Evolutionary conservation across 2,888 invertebrate genomes (phyloP).

Genomic region (Uropetala carovei): DNA sequence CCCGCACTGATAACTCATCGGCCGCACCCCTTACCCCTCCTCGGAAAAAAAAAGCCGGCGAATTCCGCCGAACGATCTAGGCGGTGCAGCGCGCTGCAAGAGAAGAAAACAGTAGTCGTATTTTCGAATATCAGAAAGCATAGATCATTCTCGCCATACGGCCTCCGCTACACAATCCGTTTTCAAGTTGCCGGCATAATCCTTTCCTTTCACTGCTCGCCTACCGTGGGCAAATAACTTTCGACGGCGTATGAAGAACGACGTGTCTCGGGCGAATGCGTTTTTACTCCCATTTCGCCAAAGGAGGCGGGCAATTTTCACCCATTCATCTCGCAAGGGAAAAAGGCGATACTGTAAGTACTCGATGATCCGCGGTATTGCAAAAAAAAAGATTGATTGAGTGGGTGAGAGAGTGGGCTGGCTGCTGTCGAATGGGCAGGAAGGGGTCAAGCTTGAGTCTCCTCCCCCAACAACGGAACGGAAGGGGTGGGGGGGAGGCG

Average conservation of each 20-base stretch:
- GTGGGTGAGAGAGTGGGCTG: neutral
- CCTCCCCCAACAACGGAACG: no score
- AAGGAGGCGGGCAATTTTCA: slow-evolving; percentile 4
- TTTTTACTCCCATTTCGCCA: neutral
- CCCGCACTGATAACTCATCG: neutral
- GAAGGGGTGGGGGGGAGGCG: neutral
- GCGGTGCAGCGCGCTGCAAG: neutral
- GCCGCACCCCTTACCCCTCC: neutral
- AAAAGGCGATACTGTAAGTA: slow-evolving; percentile 31
- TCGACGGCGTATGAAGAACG: neutral
- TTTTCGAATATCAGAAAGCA: slow-evolving; percentile 6
- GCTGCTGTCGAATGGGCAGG: no score
- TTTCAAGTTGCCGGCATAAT: neutral
- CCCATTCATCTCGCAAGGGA: neutral
- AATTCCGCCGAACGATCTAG: neutral
- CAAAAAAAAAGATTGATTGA: neutral
- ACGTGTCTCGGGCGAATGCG: no score
- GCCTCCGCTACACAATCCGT: no score
- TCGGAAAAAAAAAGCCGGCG: neutral
- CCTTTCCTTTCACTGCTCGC: neutral
- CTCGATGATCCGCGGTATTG: neutral
- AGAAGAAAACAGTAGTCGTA: slow-evolving; percentile 29
- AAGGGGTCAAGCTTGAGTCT: neutral
- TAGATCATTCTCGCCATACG: no score
- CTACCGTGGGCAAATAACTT: slow-evolving; percentile 33